A percentile compares a stretch with the other conserved stretches of the same genome.
phyloP scores from a whole-genome alignment of 2,888 invertebrate species.

The Gasteruption jaculator region DNA sequence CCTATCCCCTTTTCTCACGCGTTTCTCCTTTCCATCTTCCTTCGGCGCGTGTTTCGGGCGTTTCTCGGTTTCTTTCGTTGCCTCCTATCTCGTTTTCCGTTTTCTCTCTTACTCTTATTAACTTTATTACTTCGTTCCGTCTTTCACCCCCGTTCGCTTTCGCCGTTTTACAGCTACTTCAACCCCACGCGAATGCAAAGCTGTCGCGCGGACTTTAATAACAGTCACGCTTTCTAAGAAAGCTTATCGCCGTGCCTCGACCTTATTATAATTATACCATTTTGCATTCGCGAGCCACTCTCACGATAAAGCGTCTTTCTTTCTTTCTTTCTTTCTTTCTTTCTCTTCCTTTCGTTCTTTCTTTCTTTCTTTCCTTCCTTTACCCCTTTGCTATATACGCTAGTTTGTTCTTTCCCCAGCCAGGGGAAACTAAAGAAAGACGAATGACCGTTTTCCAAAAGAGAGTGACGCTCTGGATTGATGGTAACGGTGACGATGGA shows the following conservation, averaged over 20 bases:
- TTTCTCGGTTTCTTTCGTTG: background rate
- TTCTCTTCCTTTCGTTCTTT: no score
- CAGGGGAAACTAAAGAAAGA: no score
- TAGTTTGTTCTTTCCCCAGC: no score
- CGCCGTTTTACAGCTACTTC: no score
- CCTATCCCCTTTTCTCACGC: conserved; percentile 7
- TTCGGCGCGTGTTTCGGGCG: background rate
- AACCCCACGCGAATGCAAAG: conserved; percentile 22
- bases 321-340: no score
- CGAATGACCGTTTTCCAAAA: no score
- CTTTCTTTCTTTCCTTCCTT: no score
- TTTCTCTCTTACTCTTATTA: background rate
- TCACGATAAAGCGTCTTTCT: conserved; percentile 31
- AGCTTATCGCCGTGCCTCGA: conserved; percentile 28
- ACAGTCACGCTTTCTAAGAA: conserved; percentile 31
- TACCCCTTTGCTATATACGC: no score
- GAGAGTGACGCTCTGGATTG: no score
- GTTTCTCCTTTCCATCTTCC: background rate
- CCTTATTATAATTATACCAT: conserved; percentile 34
- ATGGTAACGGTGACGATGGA: no score
- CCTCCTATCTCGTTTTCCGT: background rate
- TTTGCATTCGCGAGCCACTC: conserved; percentile 23
- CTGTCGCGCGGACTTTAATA: conserved; percentile 27
- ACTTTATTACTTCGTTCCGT: conserved; percentile 11
- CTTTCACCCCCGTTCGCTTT: no score